These are phyloP conservation scores for Dichetophora obliterata DNA, from an alignment of 2,888 invertebrate species.

Conservation along the genomic window DNA sequence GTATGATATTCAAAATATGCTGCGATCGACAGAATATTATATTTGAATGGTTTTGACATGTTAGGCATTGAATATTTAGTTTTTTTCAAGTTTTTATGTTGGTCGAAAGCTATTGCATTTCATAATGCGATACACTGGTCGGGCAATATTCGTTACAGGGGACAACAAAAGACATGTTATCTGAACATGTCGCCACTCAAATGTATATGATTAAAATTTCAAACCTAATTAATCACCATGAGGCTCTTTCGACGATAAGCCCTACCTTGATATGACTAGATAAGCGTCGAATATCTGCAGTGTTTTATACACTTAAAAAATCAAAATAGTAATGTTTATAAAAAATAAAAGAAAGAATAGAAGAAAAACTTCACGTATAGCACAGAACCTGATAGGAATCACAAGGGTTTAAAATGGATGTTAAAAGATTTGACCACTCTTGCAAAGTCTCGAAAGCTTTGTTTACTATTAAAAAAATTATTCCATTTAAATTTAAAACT, in stretches of 20 bases:
- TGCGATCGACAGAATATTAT: neutral
- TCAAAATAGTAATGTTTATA: neutral
- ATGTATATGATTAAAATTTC: conserved; percentile 14
- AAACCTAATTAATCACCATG: conserved; percentile 21
- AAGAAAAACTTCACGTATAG: no score
- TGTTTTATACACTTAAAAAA: no score
- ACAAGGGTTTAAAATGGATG: no score
- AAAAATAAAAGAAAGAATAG: neutral
- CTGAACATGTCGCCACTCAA: neutral
- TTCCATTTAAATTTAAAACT: neutral
- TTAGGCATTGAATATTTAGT: neutral
- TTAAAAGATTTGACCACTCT: no score
- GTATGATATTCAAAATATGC: neutral
- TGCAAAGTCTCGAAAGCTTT: neutral
- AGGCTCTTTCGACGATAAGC: conserved; percentile 12
- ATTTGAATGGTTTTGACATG: neutral
- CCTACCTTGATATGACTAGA: neutral
- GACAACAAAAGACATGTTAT: neutral
- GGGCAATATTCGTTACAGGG: neutral
- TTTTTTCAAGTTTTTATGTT: neutral
- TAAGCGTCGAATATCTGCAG: neutral
- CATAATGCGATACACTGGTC: neutral
- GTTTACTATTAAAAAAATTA: neutral
- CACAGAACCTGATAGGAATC: no score
- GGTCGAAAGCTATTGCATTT: conserved; percentile 13